Percentiles rank a stretch among this genome's conserved stretches.
These are phyloP conservation scores for Caenorhabditis sp. DNA, from an alignment of 2,888 invertebrate species.

Conservation along the genomic window DNA sequence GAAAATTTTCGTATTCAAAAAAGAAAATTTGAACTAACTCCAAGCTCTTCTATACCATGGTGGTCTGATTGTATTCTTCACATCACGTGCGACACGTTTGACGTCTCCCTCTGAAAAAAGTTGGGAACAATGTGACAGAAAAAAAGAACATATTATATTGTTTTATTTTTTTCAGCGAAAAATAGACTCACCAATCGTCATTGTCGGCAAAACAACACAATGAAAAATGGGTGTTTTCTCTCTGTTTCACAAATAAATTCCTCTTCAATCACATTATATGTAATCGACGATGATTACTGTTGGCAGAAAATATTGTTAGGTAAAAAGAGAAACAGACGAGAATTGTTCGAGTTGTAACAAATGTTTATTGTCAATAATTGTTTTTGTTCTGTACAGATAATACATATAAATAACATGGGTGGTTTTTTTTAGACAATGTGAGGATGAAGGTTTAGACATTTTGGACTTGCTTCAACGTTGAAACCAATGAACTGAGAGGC, in stretches of 20 bases:
- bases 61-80: constrained; percentile 45
- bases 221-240: constrained; percentile 1
- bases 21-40: constrained; percentile 19
- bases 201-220: neutral
- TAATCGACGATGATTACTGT: neutral
- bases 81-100: constrained; percentile 37
- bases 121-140: neutral
- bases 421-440: constrained; percentile 24
- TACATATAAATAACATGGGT: neutral
- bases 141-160: neutral
- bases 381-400: constrained; percentile 31
- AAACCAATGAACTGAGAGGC: constrained; percentile 47
- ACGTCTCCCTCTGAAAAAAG: constrained; percentile 19
- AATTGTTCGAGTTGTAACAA: neutral
- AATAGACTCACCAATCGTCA: constrained; percentile 7
- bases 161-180: neutral
- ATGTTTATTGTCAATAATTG: constrained; percentile 1
- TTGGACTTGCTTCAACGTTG: constrained; percentile 30
- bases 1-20: neutral
- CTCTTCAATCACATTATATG: neutral
- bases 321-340: neutral
- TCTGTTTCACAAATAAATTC: neutral
- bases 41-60: constrained; percentile 54
- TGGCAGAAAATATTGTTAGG: neutral
- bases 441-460: constrained; percentile 31